Percentiles rank a stretch among this genome's conserved stretches.
phyloP scores from a whole-genome alignment of 2,797 vertebrate species.

The Hybognathus amarus region DNA sequence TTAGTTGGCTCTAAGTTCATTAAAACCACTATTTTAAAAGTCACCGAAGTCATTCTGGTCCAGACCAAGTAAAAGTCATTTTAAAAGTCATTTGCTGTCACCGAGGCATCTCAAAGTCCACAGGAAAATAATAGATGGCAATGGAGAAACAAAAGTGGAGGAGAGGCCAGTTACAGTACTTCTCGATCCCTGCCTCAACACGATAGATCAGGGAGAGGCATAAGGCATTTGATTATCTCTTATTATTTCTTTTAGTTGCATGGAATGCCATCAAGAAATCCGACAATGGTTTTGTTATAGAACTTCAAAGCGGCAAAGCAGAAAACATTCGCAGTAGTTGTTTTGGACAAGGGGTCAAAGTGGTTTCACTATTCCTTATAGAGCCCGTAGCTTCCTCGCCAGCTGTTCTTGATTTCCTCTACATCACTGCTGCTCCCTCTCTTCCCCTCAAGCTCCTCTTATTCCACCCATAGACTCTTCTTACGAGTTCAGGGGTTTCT shows the following conservation, averaged over 20 bases:
- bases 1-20: too few species aligned
- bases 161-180: neutral
- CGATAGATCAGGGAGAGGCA: constrained; percentile 21
- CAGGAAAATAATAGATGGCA: neutral
- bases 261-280: neutral
- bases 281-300: neutral
- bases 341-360: constrained; percentile 64
- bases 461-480: constrained; percentile 1
- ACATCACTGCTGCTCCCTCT: constrained; percentile 5
- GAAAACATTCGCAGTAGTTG: neutral
- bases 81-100: too few species aligned
- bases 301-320: neutral
- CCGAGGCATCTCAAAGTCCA: neutral
- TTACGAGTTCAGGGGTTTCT: neutral
- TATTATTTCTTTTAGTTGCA: neutral
- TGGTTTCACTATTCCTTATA: constrained; percentile 62
- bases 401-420: constrained; percentile 65
- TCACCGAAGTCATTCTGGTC: too few species aligned
- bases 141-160: neutral
- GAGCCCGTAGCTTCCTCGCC: constrained; percentile 59
- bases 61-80: too few species aligned
- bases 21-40: too few species aligned
- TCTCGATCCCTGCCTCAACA: constrained; percentile 10
- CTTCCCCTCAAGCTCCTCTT: neutral
- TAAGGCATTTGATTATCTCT: neutral